phyloP scores from a whole-genome alignment of 2,888 invertebrate genomes.

The Rhingia rostrata region DNA sequence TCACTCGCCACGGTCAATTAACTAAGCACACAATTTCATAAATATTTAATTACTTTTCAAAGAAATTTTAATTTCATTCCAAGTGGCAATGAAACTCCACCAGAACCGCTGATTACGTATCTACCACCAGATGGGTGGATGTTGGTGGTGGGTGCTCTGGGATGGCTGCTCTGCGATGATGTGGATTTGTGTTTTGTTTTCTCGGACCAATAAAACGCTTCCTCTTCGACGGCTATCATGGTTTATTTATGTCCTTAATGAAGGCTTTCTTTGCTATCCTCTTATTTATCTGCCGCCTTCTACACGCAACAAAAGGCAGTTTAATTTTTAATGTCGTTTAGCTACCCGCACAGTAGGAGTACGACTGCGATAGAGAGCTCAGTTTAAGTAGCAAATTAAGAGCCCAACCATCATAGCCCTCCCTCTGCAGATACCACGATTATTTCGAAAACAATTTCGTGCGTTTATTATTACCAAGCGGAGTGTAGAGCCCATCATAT shows the following conservation, averaged over 20 bases:
- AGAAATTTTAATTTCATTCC: slow-evolving; percentile 68
- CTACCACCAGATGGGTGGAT: not conserved
- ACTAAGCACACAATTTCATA: slow-evolving; percentile 73
- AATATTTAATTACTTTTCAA: slow-evolving; percentile 73
- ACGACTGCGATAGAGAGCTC: slow-evolving; percentile 7
- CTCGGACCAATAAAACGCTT: slow-evolving; percentile 50
- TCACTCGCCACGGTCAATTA: slow-evolving; percentile 52
- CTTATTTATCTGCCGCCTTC: not conserved
- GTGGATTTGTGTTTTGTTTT: slow-evolving; percentile 24
- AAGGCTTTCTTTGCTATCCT: slow-evolving; percentile 28
- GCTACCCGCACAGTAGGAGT: not conserved
- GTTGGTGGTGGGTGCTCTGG: not conserved
- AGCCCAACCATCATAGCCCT: not conserved
- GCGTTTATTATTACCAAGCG: slow-evolving; percentile 69
- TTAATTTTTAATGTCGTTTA: slow-evolving; percentile 57
- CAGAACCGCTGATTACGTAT: slow-evolving; percentile 16
- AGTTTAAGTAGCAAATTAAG: slow-evolving; percentile 69
- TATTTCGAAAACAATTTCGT: slow-evolving; percentile 69
- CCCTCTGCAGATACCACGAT: not conserved
- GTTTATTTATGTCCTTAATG: slow-evolving; percentile 65
- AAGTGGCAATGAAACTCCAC: slow-evolving; percentile 27
- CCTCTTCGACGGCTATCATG: slow-evolving; percentile 24
- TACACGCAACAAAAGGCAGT: slow-evolving; percentile 35
- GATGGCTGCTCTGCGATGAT: not conserved
- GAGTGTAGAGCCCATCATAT: slow-evolving; percentile 11